phyloP scores from a whole-genome alignment of 2,113 vertebrate genomes.

The Tyto alba region DNA sequence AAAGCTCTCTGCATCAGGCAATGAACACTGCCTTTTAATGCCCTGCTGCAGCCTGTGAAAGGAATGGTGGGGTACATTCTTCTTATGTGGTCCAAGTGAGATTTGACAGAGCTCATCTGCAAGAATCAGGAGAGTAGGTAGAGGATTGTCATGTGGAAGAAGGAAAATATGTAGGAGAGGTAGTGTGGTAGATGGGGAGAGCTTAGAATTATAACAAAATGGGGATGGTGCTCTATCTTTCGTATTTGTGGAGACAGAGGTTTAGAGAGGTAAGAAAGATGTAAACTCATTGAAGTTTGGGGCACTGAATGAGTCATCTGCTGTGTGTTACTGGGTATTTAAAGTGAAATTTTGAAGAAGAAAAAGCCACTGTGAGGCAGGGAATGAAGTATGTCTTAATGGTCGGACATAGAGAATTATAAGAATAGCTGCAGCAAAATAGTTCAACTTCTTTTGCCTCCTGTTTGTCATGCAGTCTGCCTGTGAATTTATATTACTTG shows the following conservation, averaged over 20 bases:
- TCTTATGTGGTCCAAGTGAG: accelerated
- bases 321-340: neutral
- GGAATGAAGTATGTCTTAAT: neutral
- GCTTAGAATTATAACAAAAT: neutral
- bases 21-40: neutral
- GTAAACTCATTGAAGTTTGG: neutral
- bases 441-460: neutral
- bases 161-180: neutral
- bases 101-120: neutral
- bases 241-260: neutral
- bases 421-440: neutral
- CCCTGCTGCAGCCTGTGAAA: neutral
- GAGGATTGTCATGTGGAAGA: neutral
- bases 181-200: neutral
- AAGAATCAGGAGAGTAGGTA: neutral
- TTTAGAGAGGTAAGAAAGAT: neutral
- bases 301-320: neutral
- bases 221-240: neutral
- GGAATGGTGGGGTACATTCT: neutral
- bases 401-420: neutral
- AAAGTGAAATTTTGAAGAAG: neutral
- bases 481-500: neutral
- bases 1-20: neutral
- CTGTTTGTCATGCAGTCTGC: neutral
- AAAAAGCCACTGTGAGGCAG: neutral